Evolutionary conservation across 2,113 vertebrate species (phyloP).

Genomic region (Serinus canaria): DNA sequence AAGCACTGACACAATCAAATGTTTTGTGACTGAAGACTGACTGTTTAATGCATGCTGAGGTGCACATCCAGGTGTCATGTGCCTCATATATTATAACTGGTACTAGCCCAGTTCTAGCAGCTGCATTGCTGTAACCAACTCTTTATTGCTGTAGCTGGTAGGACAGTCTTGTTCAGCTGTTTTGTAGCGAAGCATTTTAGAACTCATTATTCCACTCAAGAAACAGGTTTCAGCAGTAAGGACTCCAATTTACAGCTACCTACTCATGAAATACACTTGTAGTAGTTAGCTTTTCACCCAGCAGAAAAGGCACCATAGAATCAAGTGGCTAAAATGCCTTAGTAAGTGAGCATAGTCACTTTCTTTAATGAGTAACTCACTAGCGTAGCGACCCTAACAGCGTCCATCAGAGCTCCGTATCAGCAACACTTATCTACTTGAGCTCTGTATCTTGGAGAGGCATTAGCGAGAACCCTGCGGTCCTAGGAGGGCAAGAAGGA

Average conservation of each 20-base stretch:
- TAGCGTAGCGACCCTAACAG: not conserved
- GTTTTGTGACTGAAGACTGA: not conserved
- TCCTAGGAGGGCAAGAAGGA: not conserved
- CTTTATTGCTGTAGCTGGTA: accelerated
- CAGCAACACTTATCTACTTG: not conserved
- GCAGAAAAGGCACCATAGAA: not conserved
- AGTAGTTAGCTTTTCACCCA: not conserved
- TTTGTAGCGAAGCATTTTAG: not conserved
- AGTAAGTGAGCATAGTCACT: not conserved
- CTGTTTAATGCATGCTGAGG: accelerated
- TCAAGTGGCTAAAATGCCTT: not conserved
- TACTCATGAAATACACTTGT: not conserved
- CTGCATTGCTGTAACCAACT: not conserved
- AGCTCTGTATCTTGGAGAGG: not conserved
- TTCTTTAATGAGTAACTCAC: not conserved
- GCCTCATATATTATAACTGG: accelerated
- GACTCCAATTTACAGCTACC: not conserved
- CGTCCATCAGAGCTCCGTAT: accelerated
- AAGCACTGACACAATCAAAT: not conserved
- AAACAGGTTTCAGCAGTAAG: not conserved
- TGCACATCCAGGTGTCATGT: accelerated
- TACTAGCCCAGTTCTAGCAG: not conserved
- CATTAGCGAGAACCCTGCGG: not conserved
- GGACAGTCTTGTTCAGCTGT: accelerated
- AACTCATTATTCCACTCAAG: not conserved